Conservation (phyloP, 1,140 invertebrate genomes). For the Gyrodactylus salaris region DNA sequence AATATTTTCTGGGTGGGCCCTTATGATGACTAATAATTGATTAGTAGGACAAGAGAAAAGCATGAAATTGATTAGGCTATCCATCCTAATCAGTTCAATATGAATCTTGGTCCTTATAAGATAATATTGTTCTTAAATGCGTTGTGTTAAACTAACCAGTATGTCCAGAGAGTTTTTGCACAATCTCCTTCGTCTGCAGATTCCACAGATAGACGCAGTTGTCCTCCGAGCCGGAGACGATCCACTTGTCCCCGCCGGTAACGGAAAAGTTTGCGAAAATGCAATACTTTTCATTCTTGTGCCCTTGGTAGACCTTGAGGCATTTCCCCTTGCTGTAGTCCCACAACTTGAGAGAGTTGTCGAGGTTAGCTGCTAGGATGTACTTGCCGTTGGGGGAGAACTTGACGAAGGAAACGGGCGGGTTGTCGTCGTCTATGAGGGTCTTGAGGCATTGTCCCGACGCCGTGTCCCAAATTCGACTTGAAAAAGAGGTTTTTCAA, state of each 20-base stretch:
- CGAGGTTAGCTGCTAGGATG: conserved; percentile 76
- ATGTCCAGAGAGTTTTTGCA: conserved; percentile 77
- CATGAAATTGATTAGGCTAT: too few relatives aligned
- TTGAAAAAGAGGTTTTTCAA: too few relatives aligned
- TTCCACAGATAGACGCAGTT: conserved; percentile 98
- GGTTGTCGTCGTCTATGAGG: conserved; percentile 52
- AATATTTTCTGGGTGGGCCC: too few relatives aligned
- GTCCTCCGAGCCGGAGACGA: conserved; percentile 97
- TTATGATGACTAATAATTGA: too few relatives aligned
- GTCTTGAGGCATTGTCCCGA: conserved; percentile 97
- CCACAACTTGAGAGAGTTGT: conserved; percentile 81
- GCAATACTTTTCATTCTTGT: conserved; percentile 96
- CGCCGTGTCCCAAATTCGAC: conserved; percentile 95
- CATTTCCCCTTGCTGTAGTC: conserved; percentile 78
- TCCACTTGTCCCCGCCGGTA: conserved; percentile 97
- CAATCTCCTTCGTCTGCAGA: conserved; percentile 90
- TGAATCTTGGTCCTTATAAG: too few relatives aligned
- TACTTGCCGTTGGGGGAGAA: conserved; percentile 99
- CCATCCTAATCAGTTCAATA: too few relatives aligned
- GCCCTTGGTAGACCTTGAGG: conserved; percentile 80
- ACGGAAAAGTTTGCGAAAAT: conserved; percentile 99
- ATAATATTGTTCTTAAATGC: too few relatives aligned
- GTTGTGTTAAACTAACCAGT: conserved; percentile 36
- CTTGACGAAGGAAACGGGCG: conserved; percentile 95
- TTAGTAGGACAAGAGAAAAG: too few relatives aligned